A percentile compares a stretch with the other conserved stretches of the same genome.
phyloP scores from a whole-genome alignment of 2,888 invertebrate species.

The Acholoe squamosa region DNA sequence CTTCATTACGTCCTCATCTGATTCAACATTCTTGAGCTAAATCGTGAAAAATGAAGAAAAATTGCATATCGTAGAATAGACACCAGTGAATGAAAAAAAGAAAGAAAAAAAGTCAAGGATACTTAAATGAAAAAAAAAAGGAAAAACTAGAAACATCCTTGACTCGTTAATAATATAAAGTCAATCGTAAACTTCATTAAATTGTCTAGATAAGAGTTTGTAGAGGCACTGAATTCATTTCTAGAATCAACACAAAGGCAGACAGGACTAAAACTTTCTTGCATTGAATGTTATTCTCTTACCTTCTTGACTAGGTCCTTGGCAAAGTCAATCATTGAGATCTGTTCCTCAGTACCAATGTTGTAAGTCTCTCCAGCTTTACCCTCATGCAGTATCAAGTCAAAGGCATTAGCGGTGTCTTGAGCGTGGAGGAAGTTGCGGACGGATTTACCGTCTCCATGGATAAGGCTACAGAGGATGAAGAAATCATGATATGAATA shows the following conservation, averaged over 20 bases:
- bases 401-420: constrained; percentile 72
- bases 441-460: constrained; percentile 76
- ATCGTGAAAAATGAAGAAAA: background rate
- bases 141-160: too few species aligned
- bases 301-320: constrained; percentile 77
- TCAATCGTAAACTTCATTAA: too few species aligned
- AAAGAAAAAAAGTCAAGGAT: too few species aligned
- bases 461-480: constrained; percentile 69
- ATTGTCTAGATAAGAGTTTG: too few species aligned
- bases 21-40: constrained; percentile 65
- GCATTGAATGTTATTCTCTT: too few species aligned
- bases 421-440: constrained; percentile 77
- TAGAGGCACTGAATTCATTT: too few species aligned
- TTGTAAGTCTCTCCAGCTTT: constrained; percentile 74
- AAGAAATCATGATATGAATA: background rate
- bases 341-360: constrained; percentile 74
- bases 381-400: constrained; percentile 76
- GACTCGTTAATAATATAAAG: too few species aligned
- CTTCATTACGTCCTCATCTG: constrained; percentile 66
- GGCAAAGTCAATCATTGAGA: constrained; percentile 80
- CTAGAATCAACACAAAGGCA: too few species aligned
- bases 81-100: too few species aligned
- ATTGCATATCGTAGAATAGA: background rate
- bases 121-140: too few species aligned
- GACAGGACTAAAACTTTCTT: too few species aligned